A percentile compares a stretch with the other conserved stretches of the same genome.
Conservation (phyloP, 2,113 vertebrate genomes). For the Toxostoma redivivum region DNA sequence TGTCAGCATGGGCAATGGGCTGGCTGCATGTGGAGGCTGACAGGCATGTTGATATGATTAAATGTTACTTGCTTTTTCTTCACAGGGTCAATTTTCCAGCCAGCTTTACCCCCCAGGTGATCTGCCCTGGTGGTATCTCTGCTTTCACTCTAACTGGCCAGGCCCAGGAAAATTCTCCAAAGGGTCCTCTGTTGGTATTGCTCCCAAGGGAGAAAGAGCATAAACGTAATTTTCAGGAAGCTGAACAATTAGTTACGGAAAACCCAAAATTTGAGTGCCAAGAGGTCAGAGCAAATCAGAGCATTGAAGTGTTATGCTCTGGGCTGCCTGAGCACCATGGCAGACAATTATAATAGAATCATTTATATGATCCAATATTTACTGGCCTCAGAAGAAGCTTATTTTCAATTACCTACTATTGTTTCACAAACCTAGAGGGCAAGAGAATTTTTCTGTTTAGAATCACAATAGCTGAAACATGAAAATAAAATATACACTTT, state of each 20-base stretch:
- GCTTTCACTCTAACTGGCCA: background rate
- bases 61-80: background rate
- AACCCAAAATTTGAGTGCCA: background rate
- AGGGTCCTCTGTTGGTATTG: background rate
- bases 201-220: background rate
- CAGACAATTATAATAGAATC: background rate
- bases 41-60: background rate
- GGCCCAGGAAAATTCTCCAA: background rate
- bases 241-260: conserved; percentile 19
- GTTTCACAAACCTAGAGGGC: background rate
- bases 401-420: background rate
- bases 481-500: background rate
- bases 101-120: background rate
- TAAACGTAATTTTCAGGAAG: background rate
- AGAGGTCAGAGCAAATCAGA: background rate
- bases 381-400: background rate
- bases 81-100: background rate
- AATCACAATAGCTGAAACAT: background rate
- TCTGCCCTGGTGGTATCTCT: background rate
- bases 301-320: background rate
- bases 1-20: background rate
- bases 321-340: background rate
- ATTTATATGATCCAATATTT: background rate
- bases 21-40: background rate
- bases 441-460: background rate